Percentiles rank a stretch among this genome's conserved stretches.
phyloP scores from a whole-genome alignment of 2,113 vertebrate genomes.

The Pomatorhinus ruficollis region DNA sequence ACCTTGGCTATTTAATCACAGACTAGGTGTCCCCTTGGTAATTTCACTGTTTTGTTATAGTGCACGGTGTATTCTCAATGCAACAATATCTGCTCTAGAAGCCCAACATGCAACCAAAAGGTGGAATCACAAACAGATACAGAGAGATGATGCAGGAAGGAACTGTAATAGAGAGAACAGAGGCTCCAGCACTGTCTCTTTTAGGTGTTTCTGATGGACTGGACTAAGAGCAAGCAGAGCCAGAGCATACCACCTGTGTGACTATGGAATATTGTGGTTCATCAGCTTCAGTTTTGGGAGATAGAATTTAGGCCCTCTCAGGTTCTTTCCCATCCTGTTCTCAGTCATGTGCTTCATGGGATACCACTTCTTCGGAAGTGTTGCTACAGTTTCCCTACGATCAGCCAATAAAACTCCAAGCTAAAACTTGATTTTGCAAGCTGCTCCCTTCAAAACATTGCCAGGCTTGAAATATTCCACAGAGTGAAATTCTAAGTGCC shows the following conservation, averaged over 20 bases:
- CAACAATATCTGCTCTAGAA: background rate
- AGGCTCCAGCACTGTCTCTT: background rate
- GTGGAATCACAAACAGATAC: background rate
- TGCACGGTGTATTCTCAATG: background rate
- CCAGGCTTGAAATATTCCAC: background rate
- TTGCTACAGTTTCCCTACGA: background rate
- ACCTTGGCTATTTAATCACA: background rate
- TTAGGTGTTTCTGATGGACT: background rate
- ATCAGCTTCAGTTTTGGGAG: background rate
- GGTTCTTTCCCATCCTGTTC: background rate
- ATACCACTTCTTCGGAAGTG: background rate
- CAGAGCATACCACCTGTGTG: accelerated
- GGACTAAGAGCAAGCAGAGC: background rate
- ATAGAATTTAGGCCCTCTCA: background rate
- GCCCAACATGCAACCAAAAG: background rate
- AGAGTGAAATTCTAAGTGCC: background rate
- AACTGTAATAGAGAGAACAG: background rate
- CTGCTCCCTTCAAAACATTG: background rate
- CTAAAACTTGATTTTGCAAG: background rate
- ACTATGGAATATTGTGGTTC: background rate
- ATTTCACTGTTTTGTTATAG: background rate
- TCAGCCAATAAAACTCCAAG: background rate
- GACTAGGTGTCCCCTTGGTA: background rate
- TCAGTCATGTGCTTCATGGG: background rate
- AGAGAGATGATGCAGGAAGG: background rate